Conservation (phyloP, 2,113 vertebrate genomes). For the Tychaedon coryphoeus region DNA sequence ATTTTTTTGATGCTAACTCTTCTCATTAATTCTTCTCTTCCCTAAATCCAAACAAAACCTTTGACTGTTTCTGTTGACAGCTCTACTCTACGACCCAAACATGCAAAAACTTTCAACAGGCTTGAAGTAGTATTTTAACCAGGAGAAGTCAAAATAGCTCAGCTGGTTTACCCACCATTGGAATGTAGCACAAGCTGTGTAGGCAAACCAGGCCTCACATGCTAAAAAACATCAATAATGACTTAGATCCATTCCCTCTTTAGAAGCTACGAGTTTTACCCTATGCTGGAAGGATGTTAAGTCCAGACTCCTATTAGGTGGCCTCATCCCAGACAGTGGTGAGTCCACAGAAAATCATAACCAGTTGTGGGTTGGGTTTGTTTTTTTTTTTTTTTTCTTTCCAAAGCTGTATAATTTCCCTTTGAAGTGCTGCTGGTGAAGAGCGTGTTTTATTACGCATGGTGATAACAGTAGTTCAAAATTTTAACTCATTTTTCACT, state of each 20-base stretch:
- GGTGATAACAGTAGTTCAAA: background rate
- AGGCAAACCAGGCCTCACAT: background rate
- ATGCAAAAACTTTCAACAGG: background rate
- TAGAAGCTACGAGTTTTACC: background rate
- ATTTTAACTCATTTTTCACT: slow-evolving; percentile 1
- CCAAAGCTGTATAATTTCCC: background rate
- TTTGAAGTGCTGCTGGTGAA: slow-evolving; percentile 5
- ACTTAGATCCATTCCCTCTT: background rate
- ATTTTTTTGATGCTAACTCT: background rate
- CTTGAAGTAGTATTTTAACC: background rate
- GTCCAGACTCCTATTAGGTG: slow-evolving; percentile 16
- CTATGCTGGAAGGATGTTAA: background rate
- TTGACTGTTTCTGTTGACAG: background rate
- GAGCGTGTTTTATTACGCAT: background rate
- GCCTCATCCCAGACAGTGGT: slow-evolving; percentile 1
- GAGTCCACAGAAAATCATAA: background rate
- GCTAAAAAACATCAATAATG: background rate
- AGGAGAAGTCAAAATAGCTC: background rate
- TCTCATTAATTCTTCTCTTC: background rate
- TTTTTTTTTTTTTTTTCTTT: no score
- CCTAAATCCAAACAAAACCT: background rate
- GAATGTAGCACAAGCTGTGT: background rate
- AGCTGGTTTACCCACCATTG: background rate
- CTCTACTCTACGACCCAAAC: background rate
- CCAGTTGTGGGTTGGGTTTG: background rate